phyloP scores from a whole-genome alignment of 2,113 vertebrate genomes.

The Campylorhamphus procurvoides region DNA sequence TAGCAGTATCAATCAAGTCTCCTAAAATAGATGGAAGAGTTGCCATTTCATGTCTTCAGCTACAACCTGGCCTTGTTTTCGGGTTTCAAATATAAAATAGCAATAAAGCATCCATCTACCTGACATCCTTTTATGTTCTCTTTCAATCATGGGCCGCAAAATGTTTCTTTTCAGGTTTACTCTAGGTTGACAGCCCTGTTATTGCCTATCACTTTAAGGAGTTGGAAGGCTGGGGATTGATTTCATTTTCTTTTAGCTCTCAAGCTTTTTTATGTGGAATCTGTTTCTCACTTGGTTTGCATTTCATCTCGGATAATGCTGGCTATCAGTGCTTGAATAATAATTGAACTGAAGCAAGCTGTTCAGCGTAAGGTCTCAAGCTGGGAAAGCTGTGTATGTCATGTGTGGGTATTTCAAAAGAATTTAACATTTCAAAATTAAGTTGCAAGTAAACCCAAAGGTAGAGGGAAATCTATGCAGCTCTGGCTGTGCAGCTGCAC shows the following conservation, averaged over 20 bases:
- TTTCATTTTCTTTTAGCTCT: constrained; percentile 69
- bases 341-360: constrained; percentile 52
- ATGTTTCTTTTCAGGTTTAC: constrained; percentile 59
- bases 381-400: constrained; percentile 27
- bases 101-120: constrained; percentile 70
- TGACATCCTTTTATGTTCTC: constrained; percentile 74
- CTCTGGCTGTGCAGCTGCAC: not conserved
- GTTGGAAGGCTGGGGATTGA: constrained; percentile 48
- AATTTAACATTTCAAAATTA: not conserved
- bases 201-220: constrained; percentile 65
- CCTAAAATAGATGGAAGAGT: constrained; percentile 69
- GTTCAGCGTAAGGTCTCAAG: constrained; percentile 44
- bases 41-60: constrained; percentile 68
- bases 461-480: not conserved
- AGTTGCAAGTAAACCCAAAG: not conserved
- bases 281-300: constrained; percentile 58
- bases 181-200: constrained; percentile 66
- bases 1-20: constrained; percentile 37
- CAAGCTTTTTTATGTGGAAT: constrained; percentile 25
- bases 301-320: constrained; percentile 53
- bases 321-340: constrained; percentile 53
- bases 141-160: constrained; percentile 63
- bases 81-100: constrained; percentile 72
- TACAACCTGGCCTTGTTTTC: constrained; percentile 69
- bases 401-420: not conserved